Evolutionary conservation across 2,888 invertebrate genomes (phyloP).

Genomic region (Epirrhoe alternata): DNA sequence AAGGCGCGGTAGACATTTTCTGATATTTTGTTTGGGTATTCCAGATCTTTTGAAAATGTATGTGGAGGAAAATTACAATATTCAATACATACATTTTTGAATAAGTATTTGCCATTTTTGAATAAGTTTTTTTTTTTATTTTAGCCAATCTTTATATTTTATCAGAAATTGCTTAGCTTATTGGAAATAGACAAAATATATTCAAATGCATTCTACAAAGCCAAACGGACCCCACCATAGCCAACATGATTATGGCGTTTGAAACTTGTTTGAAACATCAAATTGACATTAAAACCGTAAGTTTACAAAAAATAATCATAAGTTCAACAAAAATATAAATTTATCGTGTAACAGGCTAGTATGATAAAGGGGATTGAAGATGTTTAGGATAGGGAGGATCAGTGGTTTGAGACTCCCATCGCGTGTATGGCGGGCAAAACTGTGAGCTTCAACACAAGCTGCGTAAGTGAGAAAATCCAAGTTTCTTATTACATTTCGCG

Average conservation of each 20-base stretch:
- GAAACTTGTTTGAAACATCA: conserved; percentile 18
- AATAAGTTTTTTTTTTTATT: too few relatives aligned
- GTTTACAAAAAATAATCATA: conserved; percentile 5
- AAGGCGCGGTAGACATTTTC: too few relatives aligned
- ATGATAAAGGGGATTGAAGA: conserved; percentile 58
- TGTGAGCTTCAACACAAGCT: conserved; percentile 67
- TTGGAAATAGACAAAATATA: conserved; percentile 9
- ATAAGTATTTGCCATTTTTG: too few relatives aligned
- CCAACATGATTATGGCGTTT: conserved; percentile 25
- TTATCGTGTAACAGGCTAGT: conserved; percentile 39
- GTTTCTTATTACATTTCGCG: too few relatives aligned
- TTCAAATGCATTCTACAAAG: conserved; percentile 1
- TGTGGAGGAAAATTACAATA: too few relatives aligned
- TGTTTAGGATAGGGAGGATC: conserved; percentile 52
- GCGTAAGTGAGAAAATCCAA: conserved; percentile 56
- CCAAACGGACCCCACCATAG: conserved; percentile 2
- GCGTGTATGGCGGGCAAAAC: conserved; percentile 72
- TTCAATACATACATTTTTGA: too few relatives aligned
- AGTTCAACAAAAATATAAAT: conserved; percentile 26
- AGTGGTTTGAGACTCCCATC: conserved; percentile 47
- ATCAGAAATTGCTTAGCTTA: neutral
- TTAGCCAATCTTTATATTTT: too few relatives aligned
- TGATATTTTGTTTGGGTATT: too few relatives aligned
- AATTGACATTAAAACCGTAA: conserved; percentile 30
- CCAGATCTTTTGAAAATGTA: too few relatives aligned